phyloP scores from a whole-genome alignment of 2,797 vertebrate genomes.

The Acanthiza pusilla region DNA sequence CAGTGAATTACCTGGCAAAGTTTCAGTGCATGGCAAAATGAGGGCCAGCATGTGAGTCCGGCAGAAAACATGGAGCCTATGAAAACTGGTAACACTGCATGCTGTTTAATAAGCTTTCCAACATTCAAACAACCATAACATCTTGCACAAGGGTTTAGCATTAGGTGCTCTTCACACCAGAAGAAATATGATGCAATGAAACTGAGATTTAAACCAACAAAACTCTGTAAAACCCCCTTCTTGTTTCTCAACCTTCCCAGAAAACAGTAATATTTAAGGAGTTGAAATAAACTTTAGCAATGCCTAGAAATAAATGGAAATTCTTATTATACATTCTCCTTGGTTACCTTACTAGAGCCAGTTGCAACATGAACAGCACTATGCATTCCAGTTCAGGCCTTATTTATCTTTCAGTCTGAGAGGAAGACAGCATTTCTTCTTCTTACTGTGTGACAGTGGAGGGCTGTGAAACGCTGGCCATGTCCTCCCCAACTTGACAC shows the following conservation, averaged over 20 bases:
- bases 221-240: background rate
- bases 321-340: background rate
- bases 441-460: background rate
- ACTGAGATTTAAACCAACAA: background rate
- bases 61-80: background rate
- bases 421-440: background rate
- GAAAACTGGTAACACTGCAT: background rate
- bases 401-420: background rate
- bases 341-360: background rate
- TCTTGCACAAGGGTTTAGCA: background rate
- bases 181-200: background rate
- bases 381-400: background rate
- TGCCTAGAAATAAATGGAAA: background rate
- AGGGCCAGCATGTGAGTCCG: background rate
- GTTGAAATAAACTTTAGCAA: background rate
- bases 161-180: background rate
- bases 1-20: background rate
- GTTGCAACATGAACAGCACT: background rate
- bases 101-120: background rate
- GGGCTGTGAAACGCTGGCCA: background rate
- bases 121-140: background rate
- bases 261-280: constrained; percentile 37
- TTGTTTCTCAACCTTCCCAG: constrained; percentile 25
- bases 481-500: background rate
- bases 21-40: background rate